Conservation (phyloP, 64 coral and sea anemone genomes). For the Montipora cactus region DNA sequence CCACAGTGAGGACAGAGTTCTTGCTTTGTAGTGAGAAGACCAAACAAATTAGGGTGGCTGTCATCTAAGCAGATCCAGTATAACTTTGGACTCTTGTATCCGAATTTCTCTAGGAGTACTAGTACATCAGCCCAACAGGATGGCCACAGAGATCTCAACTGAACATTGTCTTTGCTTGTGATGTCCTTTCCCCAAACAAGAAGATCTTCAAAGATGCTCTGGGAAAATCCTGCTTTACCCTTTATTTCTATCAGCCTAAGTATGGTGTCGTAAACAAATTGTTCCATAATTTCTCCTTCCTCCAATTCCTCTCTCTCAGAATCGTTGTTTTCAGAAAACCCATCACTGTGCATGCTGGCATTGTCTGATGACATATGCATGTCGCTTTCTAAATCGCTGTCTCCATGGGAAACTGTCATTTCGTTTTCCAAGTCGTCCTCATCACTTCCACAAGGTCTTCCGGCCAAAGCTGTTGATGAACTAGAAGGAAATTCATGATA, state of each 20-base stretch:
- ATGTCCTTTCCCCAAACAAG: constrained; percentile 58
- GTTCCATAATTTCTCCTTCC: background rate
- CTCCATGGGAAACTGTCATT: background rate
- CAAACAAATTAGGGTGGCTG: constrained; percentile 55
- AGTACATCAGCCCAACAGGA: constrained; percentile 53
- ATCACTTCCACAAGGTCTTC: too few relatives aligned
- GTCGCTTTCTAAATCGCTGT: background rate
- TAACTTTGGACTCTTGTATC: constrained; percentile 60
- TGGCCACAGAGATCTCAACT: constrained; percentile 31
- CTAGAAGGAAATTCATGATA: too few relatives aligned
- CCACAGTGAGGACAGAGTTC: constrained; percentile 30
- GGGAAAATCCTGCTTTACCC: constrained; percentile 62
- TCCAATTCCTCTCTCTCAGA: background rate
- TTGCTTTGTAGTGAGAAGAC: constrained; percentile 41
- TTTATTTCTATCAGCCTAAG: constrained; percentile 80
- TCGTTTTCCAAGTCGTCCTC: constrained; percentile 11
- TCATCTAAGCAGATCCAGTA: constrained; percentile 55
- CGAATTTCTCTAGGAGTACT: constrained; percentile 48
- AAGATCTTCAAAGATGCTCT: constrained; percentile 65
- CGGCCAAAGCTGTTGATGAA: background rate
- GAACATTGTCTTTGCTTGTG: constrained; percentile 8
- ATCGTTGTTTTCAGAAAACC: background rate
- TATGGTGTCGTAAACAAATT: constrained; percentile 66
- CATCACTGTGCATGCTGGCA: background rate
- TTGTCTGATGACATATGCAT: background rate